Conservation (phyloP, 2,113 vertebrate genomes). For the Girardinichthys multiradiatus region DNA sequence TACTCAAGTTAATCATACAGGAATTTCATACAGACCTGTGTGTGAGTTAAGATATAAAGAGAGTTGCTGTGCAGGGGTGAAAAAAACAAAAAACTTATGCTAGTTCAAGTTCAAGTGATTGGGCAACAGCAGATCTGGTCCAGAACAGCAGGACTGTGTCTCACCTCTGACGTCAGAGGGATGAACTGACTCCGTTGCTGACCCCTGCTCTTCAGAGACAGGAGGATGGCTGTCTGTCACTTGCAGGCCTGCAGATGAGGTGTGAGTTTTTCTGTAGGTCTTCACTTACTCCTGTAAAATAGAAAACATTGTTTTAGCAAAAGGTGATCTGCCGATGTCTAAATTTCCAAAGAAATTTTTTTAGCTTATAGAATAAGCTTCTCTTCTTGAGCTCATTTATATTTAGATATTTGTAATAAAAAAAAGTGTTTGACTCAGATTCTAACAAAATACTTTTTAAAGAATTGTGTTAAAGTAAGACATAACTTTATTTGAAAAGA, state of each 20-base stretch:
- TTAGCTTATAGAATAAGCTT: too few relatives aligned
- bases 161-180: slow-evolving; percentile 50
- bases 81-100: too few relatives aligned
- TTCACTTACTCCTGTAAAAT: slow-evolving; percentile 49
- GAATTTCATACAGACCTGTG: background rate
- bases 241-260: slow-evolving; percentile 16
- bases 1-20: background rate
- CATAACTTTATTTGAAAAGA: background rate
- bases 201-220: slow-evolving; percentile 18
- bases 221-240: slow-evolving; percentile 5
- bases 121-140: background rate
- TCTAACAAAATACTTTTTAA: background rate
- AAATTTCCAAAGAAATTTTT: background rate
- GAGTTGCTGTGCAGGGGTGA: too few relatives aligned
- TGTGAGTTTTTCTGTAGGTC: slow-evolving; percentile 11
- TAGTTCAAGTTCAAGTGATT: slow-evolving; percentile 52
- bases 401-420: background rate
- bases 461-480: background rate
- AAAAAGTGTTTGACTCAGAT: background rate
- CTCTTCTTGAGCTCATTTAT: too few relatives aligned
- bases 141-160: slow-evolving; percentile 2
- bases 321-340: background rate
- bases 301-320: slow-evolving; percentile 26
- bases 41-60: background rate
- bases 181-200: slow-evolving; percentile 12